phyloP scores from a whole-genome alignment of 2,797 vertebrate genomes.

The Lithobates pipiens region DNA sequence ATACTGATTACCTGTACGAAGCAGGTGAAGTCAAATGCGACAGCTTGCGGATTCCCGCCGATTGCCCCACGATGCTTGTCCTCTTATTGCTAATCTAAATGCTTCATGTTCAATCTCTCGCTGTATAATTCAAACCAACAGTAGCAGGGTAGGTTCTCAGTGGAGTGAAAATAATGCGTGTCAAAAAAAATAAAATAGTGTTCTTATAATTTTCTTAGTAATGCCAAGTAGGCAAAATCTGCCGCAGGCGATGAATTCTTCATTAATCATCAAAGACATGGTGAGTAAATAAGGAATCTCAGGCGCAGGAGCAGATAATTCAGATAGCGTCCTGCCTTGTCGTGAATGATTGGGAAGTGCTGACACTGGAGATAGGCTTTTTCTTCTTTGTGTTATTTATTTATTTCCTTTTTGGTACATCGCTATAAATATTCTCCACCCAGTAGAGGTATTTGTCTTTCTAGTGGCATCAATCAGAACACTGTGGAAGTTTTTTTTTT shows the following conservation, averaged over 20 bases:
- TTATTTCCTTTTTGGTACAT: not conserved
- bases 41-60: constrained; percentile 30
- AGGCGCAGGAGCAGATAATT: constrained; percentile 12
- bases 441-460: not conserved
- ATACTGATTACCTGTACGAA: constrained; percentile 57
- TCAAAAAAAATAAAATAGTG: constrained; percentile 41
- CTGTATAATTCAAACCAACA: constrained; percentile 54
- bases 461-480: not conserved
- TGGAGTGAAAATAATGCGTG: constrained; percentile 39
- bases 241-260: constrained; percentile 51
- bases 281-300: constrained; percentile 50
- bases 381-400: not conserved
- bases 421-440: not conserved
- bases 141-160: not conserved
- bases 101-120: constrained; percentile 44
- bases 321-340: constrained; percentile 20
- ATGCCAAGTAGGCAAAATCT: constrained; percentile 38
- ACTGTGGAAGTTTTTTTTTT: not conserved
- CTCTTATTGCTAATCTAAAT: constrained; percentile 56
- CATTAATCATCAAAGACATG: constrained; percentile 60
- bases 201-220: constrained; percentile 36
- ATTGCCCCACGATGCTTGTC: constrained; percentile 9
- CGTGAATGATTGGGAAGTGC: constrained; percentile 18
- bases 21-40: constrained; percentile 59
- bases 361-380: constrained; percentile 23